A percentile compares a stretch with the other conserved stretches of the same genome.
phyloP scores from a whole-genome alignment of 2,797 vertebrate genomes.

The Anolis apletophallus region DNA sequence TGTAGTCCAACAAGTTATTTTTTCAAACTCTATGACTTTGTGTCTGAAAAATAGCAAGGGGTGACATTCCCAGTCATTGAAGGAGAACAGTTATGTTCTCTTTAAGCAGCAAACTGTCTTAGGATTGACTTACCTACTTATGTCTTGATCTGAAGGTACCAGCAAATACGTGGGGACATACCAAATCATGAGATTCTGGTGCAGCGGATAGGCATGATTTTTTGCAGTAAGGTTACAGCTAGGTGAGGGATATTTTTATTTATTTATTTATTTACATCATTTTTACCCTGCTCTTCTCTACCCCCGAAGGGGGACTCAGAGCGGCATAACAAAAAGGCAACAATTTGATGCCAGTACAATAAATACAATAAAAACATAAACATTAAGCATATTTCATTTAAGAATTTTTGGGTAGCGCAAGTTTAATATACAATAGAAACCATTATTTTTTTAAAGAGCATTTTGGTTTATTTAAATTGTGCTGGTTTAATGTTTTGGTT shows the following conservation, averaged over 20 bases:
- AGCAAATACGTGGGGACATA: not conserved
- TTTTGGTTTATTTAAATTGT: not conserved
- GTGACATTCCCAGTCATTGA: too few relatives aligned
- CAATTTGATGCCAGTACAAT: too few relatives aligned
- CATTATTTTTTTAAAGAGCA: not conserved
- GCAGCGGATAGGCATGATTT: not conserved
- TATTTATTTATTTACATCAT: too few relatives aligned
- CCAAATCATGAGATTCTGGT: not conserved
- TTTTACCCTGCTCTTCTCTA: too few relatives aligned
- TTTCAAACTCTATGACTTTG: not conserved
- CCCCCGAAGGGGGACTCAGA: too few relatives aligned
- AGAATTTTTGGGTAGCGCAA: not conserved
- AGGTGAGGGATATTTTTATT: not conserved
- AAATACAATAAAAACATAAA: too few relatives aligned
- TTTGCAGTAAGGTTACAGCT: not conserved
- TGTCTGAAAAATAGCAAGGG: not conserved
- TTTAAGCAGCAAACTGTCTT: not conserved
- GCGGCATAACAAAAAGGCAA: too few relatives aligned
- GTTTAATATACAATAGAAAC: not conserved
- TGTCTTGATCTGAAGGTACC: not conserved
- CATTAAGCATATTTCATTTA: not conserved
- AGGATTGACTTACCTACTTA: not conserved
- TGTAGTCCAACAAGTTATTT: not conserved
- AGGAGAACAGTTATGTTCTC: not conserved
- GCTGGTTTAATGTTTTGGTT: too few relatives aligned